A percentile compares a stretch with the other conserved stretches of the same genome.
Evolutionary conservation across 2,113 vertebrate genomes (phyloP).

Genomic region (Sylvietta virens): DNA sequence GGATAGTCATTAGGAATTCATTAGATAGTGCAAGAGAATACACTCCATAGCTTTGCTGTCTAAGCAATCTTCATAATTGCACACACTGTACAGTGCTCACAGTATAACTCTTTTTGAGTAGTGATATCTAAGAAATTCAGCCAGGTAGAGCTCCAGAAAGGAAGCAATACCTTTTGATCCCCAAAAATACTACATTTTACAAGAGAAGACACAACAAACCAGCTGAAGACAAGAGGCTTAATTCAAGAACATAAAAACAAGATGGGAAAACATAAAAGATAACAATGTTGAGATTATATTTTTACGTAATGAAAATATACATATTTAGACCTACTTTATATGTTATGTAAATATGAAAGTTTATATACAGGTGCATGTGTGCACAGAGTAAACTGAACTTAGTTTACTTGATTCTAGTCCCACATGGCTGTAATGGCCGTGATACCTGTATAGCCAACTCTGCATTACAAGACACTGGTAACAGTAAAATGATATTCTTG

Average conservation of each 20-base stretch:
- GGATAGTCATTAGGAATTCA: constrained; percentile 15
- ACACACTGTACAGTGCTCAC: background rate
- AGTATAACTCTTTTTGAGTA: background rate
- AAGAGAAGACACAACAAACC: background rate
- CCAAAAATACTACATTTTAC: background rate
- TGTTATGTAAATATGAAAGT: background rate
- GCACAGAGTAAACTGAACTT: background rate
- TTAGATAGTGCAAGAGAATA: background rate
- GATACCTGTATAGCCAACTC: background rate
- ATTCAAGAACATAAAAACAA: background rate
- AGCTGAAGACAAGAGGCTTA: background rate
- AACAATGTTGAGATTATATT: background rate
- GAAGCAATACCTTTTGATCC: background rate
- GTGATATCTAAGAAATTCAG: background rate
- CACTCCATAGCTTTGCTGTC: background rate
- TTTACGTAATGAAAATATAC: background rate
- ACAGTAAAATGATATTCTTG: background rate
- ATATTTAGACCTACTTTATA: background rate
- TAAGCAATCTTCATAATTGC: background rate
- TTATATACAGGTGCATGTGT: background rate
- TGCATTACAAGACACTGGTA: background rate
- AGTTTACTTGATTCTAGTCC: background rate
- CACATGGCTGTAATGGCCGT: background rate
- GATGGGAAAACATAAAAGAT: background rate
- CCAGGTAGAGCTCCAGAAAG: background rate